These are phyloP conservation scores for Pomatostomus ruficeps DNA, from an alignment of 2,113 vertebrate species.

Conservation along the genomic window DNA sequence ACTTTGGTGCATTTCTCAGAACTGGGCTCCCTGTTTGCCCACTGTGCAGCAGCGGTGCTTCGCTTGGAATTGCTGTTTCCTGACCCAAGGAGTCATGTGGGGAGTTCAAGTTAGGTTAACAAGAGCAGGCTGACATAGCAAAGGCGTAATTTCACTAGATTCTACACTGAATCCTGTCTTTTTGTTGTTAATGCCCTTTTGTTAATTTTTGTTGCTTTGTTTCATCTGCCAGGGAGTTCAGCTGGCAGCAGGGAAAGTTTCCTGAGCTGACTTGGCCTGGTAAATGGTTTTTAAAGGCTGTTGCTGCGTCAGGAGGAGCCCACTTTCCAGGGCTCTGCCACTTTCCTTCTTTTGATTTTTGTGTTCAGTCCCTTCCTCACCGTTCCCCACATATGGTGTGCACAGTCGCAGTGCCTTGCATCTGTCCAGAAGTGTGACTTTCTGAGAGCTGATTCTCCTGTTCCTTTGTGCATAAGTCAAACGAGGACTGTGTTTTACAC, in stretches of 20 bases:
- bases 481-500: not conserved
- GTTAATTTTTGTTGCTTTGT: not conserved
- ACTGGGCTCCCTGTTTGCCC: not conserved
- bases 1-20: not conserved
- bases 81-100: not conserved
- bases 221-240: not conserved
- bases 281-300: not conserved
- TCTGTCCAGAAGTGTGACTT: constrained; percentile 52
- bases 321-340: not conserved
- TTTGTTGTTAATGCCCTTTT: not conserved
- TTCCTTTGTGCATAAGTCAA: constrained; percentile 22
- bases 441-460: constrained; percentile 4
- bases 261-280: not conserved
- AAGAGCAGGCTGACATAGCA: not conserved
- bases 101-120: constrained; percentile 32
- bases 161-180: not conserved
- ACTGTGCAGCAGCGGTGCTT: not conserved
- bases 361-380: not conserved
- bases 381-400: not conserved
- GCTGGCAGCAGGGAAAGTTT: not conserved
- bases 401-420: constrained; percentile 23
- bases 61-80: not conserved
- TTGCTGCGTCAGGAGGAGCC: not conserved
- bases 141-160: not conserved
- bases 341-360: not conserved